phyloP scores from a whole-genome alignment of 2,888 invertebrate species.

The Thymelicus acteon region DNA sequence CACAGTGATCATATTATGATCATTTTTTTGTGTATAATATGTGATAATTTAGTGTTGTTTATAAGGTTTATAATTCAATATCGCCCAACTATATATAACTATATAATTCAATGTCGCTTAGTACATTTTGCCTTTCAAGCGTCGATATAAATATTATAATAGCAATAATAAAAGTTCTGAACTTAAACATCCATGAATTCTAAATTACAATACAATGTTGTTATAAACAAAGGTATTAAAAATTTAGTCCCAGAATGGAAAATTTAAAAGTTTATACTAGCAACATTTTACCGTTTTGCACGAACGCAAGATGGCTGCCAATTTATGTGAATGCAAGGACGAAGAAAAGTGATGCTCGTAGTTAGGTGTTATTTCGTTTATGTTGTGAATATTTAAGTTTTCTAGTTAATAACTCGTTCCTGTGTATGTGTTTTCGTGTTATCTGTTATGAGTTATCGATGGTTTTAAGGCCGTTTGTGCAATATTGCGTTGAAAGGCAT shows the following conservation, averaged over 20 bases:
- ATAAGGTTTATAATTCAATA: no score
- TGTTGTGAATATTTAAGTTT: conserved; percentile 69
- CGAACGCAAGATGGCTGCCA: conserved; percentile 83
- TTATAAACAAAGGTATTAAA: no score
- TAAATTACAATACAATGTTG: no score
- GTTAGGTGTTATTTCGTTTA: conserved; percentile 68
- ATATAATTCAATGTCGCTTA: no score
- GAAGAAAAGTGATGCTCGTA: conserved; percentile 76
- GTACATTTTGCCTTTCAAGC: no score
- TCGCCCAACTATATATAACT: no score
- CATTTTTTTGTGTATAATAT: no score
- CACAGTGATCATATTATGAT: no score
- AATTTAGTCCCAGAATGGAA: conserved; percentile 22
- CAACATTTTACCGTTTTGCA: conserved; percentile 65
- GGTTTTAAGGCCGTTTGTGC: conserved; percentile 75
- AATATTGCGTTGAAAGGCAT: conserved; percentile 74
- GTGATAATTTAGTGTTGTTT: no score
- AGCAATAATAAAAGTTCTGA: neutral
- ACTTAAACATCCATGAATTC: no score
- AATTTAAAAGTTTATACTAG: conserved; percentile 49
- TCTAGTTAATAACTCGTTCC: conserved; percentile 63
- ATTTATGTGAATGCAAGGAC: conserved; percentile 83
- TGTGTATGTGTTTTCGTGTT: conserved; percentile 77
- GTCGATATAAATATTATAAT: neutral
- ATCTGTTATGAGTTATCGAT: conserved; percentile 76